Evolutionary conservation across 1,140 invertebrate species (phyloP).

Genomic region (Bombyx mori): ASM3026992v2 NC_085111.1:10855001-10855500

Average conservation of each 20-base stretch:
- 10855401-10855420: slow-evolving; percentile 36
- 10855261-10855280: no score
- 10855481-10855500: slow-evolving; percentile 23
- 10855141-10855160: slow-evolving; percentile 5
- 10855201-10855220: no score
- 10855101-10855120: slow-evolving; percentile 49
- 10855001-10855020: slow-evolving; percentile 36
- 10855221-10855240: no score
- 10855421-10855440: slow-evolving; percentile 37
- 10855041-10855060: slow-evolving; percentile 42
- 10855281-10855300: no score
- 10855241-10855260: no score
- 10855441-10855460: slow-evolving; percentile 68
- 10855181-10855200: no score
- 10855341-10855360: no score
- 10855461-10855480: slow-evolving; percentile 58
- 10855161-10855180: no score
- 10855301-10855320: no score
- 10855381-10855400: slow-evolving; percentile 48
- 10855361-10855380: slow-evolving; percentile 17
- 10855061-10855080: slow-evolving; percentile 59
- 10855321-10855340: slow-evolving; percentile 20
- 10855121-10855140: slow-evolving; percentile 31
- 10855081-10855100: slow-evolving; percentile 58
- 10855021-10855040: slow-evolving; percentile 55